phyloP scores from a whole-genome alignment of 2,113 vertebrate genomes.

The Oryzias curvinotus region DNA sequence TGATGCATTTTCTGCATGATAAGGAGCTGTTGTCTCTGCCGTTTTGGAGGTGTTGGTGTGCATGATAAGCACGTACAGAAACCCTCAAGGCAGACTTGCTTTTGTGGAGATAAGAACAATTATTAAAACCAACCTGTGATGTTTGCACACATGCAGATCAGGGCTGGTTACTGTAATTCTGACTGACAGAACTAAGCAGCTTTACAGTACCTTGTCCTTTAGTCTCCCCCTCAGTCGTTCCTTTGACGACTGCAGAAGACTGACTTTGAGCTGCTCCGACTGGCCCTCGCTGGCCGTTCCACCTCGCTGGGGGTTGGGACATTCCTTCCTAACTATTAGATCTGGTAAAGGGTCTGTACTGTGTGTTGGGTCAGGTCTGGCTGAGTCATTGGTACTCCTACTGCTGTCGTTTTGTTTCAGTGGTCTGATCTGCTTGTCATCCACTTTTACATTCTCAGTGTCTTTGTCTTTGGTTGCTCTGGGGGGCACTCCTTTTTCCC shows the following conservation, averaged over 20 bases:
- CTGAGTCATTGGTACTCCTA: conserved; percentile 65
- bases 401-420: conserved; percentile 53
- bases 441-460: conserved; percentile 81
- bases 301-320: conserved; percentile 40
- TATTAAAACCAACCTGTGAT: conserved; percentile 31
- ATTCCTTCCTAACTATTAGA: conserved; percentile 41
- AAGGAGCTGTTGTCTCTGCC: no score
- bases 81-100: background rate
- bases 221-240: conserved; percentile 92
- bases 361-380: conserved; percentile 41
- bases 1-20: no score
- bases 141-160: conserved; percentile 24
- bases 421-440: conserved; percentile 66
- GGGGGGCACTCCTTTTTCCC: conserved; percentile 41
- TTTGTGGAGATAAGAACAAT: conserved; percentile 24
- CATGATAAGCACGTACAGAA: conserved; percentile 1
- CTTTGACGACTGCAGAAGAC: conserved; percentile 94
- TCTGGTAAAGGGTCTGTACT: conserved; percentile 19
- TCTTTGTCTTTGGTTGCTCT: conserved; percentile 85
- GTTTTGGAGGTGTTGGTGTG: conserved; percentile 1
- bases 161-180: conserved; percentile 46
- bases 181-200: conserved; percentile 57
- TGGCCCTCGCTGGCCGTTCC: conserved; percentile 57
- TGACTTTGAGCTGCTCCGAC: conserved; percentile 85
- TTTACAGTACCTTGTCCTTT: conserved; percentile 89